Conservation (phyloP, 2,113 vertebrate genomes). For the Zeus faber region DNA sequence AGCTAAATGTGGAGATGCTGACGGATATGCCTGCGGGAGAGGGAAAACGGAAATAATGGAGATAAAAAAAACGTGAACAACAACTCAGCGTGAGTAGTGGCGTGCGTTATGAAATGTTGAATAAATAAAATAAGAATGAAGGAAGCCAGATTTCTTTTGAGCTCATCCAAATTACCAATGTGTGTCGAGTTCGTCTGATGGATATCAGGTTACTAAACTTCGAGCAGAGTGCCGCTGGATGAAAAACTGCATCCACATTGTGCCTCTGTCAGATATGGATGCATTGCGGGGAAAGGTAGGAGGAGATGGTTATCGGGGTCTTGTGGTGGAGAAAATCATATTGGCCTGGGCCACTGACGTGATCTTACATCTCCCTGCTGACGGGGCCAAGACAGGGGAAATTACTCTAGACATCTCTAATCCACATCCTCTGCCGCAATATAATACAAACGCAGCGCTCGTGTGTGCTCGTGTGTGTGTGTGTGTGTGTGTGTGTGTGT, state of each 20-base stretch:
- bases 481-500: slow-evolving; percentile 24
- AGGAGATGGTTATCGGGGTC: slow-evolving; percentile 34
- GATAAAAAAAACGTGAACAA: too few relatives aligned
- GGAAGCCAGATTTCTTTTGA: too few relatives aligned
- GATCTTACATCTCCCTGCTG: slow-evolving; percentile 45
- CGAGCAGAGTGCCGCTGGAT: too few relatives aligned
- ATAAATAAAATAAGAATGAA: too few relatives aligned
- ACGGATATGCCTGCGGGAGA: slow-evolving; percentile 84
- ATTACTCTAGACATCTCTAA: slow-evolving; percentile 62
- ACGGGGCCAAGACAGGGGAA: slow-evolving; percentile 48
- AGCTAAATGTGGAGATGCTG: slow-evolving; percentile 92
- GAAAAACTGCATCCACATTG: too few relatives aligned
- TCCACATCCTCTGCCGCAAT: slow-evolving; percentile 22
- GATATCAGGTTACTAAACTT: too few relatives aligned
- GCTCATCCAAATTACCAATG: too few relatives aligned
- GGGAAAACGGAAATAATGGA: slow-evolving; percentile 8
- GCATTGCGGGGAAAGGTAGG: slow-evolving; percentile 2
- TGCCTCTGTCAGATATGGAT: slow-evolving; percentile 8
- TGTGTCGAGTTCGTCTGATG: too few relatives aligned
- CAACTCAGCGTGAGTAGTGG: too few relatives aligned
- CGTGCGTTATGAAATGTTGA: too few relatives aligned
- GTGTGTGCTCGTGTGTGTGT: background rate
- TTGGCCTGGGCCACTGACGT: slow-evolving; percentile 43
- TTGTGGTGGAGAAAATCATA: slow-evolving; percentile 53
- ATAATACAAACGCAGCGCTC: slow-evolving; percentile 12